Percentiles rank a stretch among this genome's conserved stretches.
Conservation (phyloP, 1,140 invertebrate species). For the Aphelinus atriplicis region DNA sequence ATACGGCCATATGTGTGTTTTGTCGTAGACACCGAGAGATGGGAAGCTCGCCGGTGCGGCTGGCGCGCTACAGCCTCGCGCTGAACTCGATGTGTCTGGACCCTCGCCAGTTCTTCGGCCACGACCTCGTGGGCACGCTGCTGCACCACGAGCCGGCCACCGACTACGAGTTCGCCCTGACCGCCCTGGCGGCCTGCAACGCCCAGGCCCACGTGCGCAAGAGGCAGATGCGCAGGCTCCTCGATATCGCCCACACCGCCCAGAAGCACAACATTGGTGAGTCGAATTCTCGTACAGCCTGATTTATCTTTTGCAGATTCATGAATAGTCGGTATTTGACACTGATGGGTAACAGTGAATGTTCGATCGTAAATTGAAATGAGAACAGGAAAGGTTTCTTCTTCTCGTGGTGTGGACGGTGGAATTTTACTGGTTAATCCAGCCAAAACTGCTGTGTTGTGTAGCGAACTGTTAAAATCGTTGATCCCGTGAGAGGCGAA, state of each 20-base stretch:
- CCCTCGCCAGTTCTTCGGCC: slow-evolving; percentile 82
- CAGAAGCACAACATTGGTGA: slow-evolving; percentile 79
- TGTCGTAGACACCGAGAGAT: slow-evolving; percentile 72
- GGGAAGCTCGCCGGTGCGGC: slow-evolving; percentile 75
- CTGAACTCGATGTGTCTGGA: slow-evolving; percentile 82
- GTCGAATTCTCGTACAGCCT: slow-evolving; percentile 14
- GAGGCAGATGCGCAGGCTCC: slow-evolving; percentile 77
- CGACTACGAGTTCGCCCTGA: slow-evolving; percentile 76
- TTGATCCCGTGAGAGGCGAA: too few relatives aligned
- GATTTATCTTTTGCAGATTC: too few relatives aligned
- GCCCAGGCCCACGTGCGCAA: slow-evolving; percentile 83
- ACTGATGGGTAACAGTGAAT: too few relatives aligned
- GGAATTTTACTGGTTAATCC: too few relatives aligned
- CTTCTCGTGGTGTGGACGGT: too few relatives aligned
- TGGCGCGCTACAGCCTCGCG: slow-evolving; percentile 80
- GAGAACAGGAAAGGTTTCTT: too few relatives aligned
- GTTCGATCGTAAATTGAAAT: too few relatives aligned
- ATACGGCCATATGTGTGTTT: too few relatives aligned
- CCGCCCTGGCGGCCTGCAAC: slow-evolving; percentile 77
- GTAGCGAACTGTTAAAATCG: too few relatives aligned
- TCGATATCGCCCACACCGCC: slow-evolving; percentile 81
- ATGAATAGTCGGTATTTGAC: too few relatives aligned
- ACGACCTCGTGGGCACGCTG: slow-evolving; percentile 78
- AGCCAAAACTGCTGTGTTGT: too few relatives aligned
- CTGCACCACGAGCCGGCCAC: slow-evolving; percentile 75